Percentiles rank a stretch among this genome's conserved stretches.
phyloP scores from a whole-genome alignment of 1,140 invertebrate species.

The Parapsyche elsis region DNA sequence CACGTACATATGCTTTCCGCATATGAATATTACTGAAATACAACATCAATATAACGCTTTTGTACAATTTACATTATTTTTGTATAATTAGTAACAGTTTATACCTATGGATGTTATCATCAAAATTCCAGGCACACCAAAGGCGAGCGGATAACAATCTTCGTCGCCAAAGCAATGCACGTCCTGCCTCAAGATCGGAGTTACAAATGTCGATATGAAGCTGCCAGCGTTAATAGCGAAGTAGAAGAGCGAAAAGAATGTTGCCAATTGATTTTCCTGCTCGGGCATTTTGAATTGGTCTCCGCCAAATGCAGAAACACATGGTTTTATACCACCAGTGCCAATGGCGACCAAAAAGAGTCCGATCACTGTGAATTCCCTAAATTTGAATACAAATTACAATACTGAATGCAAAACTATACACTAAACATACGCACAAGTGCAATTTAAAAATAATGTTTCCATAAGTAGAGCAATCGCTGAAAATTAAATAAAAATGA shows the following conservation, averaged over 20 bases:
- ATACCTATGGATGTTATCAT: constrained; percentile 85
- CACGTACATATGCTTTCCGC: constrained; percentile 81
- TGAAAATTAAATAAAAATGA: too few species aligned
- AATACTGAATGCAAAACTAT: too few species aligned
- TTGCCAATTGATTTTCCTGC: constrained; percentile 79
- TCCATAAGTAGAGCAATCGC: too few species aligned
- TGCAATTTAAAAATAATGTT: neutral
- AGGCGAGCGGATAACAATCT: constrained; percentile 90
- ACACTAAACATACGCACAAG: too few species aligned
- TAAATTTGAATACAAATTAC: constrained; percentile 56
- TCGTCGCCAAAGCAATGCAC: constrained; percentile 84
- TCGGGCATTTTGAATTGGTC: constrained; percentile 91
- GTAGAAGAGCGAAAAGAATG: constrained; percentile 95
- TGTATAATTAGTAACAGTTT: too few species aligned
- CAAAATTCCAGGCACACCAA: constrained; percentile 88
- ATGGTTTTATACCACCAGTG: constrained; percentile 97
- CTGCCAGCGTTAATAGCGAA: constrained; percentile 94
- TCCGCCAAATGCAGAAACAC: constrained; percentile 96
- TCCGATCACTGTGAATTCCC: constrained; percentile 80
- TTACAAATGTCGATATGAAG: constrained; percentile 89
- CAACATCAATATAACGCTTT: too few species aligned
- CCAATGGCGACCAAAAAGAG: constrained; percentile 87
- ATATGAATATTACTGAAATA: constrained; percentile 79
- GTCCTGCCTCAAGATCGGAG: constrained; percentile 86
- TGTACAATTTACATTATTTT: too few species aligned